These are phyloP conservation scores for Leontocebus nigricollis DNA, from an alignment of 2,797 vertebrate genomes.

Conservation along the genomic window DNA sequence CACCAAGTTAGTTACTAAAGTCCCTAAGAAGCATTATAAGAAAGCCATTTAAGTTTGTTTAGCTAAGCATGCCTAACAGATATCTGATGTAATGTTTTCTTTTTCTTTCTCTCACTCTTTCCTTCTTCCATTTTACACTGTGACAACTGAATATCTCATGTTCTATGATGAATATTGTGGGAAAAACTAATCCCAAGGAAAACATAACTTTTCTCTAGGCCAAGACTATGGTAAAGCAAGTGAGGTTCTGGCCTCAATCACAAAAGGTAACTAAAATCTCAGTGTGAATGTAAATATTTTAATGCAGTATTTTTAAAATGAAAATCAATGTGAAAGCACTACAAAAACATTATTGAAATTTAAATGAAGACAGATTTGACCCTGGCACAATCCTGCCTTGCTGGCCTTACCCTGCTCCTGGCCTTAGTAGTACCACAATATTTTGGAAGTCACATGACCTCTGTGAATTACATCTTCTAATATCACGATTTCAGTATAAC, in stretches of 20 bases:
- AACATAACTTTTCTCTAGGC: neutral
- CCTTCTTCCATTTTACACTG: neutral
- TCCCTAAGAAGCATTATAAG: neutral
- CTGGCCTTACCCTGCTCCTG: accelerated
- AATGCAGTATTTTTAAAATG: neutral
- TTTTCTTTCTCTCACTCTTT: neutral
- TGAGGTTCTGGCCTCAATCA: neutral
- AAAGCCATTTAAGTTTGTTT: neutral
- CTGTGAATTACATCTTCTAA: neutral
- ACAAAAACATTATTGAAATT: neutral
- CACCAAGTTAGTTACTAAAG: neutral
- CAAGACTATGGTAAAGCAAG: neutral
- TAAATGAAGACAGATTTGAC: neutral
- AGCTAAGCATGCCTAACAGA: neutral
- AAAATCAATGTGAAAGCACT: neutral
- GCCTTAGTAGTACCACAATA: accelerated
- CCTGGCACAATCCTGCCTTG: accelerated
- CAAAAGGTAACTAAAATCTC: neutral
- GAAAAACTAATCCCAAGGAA: neutral
- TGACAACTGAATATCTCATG: neutral
- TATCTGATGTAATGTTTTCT: neutral
- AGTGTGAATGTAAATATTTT: neutral
- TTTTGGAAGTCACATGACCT: neutral
- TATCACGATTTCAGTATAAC: neutral
- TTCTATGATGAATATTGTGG: neutral